These are phyloP conservation scores for Bovichtus diacanthus DNA, from an alignment of 2,797 vertebrate genomes.

Conservation along the genomic window DNA sequence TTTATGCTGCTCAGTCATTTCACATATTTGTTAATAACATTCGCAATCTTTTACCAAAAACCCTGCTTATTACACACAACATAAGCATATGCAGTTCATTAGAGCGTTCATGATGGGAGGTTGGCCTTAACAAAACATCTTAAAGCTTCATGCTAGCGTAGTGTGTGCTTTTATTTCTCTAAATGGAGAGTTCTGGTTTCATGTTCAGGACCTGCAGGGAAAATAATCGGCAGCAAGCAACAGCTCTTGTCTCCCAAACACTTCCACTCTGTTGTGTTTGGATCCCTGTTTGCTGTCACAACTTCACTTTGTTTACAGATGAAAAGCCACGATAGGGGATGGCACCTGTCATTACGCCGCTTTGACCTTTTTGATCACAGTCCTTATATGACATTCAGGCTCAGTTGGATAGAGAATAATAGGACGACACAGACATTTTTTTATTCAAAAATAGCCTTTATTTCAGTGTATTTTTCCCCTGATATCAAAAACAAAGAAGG, in stretches of 20 bases:
- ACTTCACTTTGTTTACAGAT: conserved; percentile 71
- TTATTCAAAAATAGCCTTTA: conserved; percentile 74
- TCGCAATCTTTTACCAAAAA: not conserved
- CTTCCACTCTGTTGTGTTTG: conserved; percentile 32
- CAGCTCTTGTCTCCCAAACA: conserved; percentile 24
- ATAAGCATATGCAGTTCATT: not conserved
- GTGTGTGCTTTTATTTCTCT: conserved; percentile 17
- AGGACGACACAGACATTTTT: conserved; percentile 1
- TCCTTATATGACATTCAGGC: not conserved
- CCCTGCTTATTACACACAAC: not conserved
- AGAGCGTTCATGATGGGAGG: not conserved
- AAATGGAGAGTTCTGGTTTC: conserved; percentile 66
- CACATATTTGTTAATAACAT: not conserved
- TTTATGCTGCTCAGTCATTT: not conserved
- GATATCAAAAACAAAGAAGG: conserved; percentile 52
- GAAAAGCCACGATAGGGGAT: conserved; percentile 46
- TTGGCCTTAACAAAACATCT: conserved; percentile 11
- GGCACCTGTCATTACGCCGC: conserved; percentile 43
- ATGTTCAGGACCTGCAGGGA: conserved; percentile 50
- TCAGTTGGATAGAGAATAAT: conserved; percentile 5
- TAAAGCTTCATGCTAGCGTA: conserved; percentile 10
- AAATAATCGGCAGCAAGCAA: conserved; percentile 27
- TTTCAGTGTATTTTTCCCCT: conserved; percentile 47
- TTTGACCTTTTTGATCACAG: conserved; percentile 62
- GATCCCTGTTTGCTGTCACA: conserved; percentile 71